phyloP scores from a whole-genome alignment of 2,888 invertebrate genomes.

The Fabriciana adippe region DNA sequence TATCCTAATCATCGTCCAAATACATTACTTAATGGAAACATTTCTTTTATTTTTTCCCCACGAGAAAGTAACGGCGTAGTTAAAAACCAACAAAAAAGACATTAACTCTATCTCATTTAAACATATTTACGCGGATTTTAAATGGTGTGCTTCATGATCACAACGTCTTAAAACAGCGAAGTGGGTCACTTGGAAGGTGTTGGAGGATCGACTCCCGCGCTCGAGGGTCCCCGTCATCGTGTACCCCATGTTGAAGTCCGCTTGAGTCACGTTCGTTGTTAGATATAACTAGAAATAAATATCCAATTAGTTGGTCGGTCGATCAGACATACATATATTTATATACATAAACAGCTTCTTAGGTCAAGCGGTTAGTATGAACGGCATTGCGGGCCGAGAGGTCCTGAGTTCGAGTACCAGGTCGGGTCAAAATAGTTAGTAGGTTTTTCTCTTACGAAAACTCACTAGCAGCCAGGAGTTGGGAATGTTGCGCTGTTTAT shows the following conservation, averaged over 20 bases:
- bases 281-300: conserved; percentile 84
- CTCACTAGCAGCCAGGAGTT: no score
- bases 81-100: background rate
- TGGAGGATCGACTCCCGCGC: conserved; percentile 88
- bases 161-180: conserved; percentile 93
- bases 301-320: background rate
- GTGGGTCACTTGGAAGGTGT: conserved; percentile 92
- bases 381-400: background rate
- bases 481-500: no score
- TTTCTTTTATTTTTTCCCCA: no score
- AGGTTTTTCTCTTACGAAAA: no score
- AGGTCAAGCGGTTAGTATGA: background rate
- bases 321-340: background rate
- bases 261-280: conserved; percentile 91
- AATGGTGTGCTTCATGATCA: conserved; percentile 84
- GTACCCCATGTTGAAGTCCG: conserved; percentile 95
- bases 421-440: no score
- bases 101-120: background rate
- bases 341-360: background rate
- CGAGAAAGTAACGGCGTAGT: no score
- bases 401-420: no score
- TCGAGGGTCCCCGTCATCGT: conserved; percentile 93
- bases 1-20: no score
- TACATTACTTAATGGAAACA: no score
- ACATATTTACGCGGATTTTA: conserved; percentile 62